phyloP scores from a whole-genome alignment of 2,888 invertebrate species.

The Eupithecia dodoneata region DNA sequence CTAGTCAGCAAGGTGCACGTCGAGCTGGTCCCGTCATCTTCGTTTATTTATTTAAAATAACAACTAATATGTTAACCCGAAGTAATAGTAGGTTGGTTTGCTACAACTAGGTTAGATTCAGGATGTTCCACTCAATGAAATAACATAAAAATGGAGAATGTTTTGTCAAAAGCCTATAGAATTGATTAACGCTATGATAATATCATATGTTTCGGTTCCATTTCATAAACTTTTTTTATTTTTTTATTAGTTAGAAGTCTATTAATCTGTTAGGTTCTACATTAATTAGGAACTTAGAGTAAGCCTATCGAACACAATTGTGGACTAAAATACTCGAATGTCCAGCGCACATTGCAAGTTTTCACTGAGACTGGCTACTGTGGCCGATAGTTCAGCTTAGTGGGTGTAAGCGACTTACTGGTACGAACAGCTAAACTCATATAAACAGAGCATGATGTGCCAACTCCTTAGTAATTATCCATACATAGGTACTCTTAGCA shows the following conservation, averaged over 20 bases:
- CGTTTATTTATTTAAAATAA: not conserved
- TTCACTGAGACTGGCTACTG: not conserved
- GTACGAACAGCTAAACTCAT: slow-evolving; percentile 4
- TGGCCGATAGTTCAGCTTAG: not conserved
- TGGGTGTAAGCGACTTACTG: not conserved
- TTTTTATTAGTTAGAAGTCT: not conserved
- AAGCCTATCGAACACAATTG: not conserved
- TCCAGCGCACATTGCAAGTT: not conserved
- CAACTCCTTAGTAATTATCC: slow-evolving; percentile 55
- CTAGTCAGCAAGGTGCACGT: not conserved
- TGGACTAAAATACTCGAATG: not conserved
- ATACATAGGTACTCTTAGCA: slow-evolving; percentile 7
- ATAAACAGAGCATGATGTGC: slow-evolving; percentile 50
- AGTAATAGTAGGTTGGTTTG: not conserved
- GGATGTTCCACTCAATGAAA: not conserved
- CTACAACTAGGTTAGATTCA: not conserved
- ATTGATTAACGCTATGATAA: not conserved
- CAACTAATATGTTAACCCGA: not conserved
- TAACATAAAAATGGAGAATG: not conserved
- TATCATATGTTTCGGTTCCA: not conserved
- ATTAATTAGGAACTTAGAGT: not conserved
- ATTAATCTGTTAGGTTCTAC: not conserved
- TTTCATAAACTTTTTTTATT: not conserved
- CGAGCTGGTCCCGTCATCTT: no score
- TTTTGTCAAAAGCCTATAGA: not conserved